phyloP scores from a whole-genome alignment of 2,797 vertebrate genomes.

The Ispidina lecontei region DNA sequence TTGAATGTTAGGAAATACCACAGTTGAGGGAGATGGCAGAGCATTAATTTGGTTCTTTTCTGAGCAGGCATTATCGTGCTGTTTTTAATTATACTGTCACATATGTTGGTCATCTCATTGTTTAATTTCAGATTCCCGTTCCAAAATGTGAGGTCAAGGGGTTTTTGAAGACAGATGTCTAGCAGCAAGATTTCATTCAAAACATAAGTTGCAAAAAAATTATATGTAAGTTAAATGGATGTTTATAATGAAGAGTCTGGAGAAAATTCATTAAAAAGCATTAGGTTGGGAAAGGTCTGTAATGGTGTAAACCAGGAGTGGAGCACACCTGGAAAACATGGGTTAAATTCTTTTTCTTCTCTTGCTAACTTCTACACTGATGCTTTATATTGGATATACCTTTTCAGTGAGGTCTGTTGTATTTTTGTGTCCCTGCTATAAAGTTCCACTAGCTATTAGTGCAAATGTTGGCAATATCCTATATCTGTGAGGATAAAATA shows the following conservation, averaged over 20 bases:
- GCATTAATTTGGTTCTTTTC: neutral
- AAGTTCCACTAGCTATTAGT: neutral
- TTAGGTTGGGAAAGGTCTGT: neutral
- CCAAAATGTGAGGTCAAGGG: neutral
- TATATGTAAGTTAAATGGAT: neutral
- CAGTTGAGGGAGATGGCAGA: neutral
- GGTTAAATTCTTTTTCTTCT: neutral
- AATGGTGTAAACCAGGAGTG: neutral
- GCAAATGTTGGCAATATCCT: neutral
- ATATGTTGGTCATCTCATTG: neutral
- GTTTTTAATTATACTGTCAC: neutral
- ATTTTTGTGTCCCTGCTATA: neutral
- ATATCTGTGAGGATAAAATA: slow-evolving; percentile 7
- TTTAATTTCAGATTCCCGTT: neutral
- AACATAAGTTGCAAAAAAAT: neutral
- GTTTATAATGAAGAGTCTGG: neutral
- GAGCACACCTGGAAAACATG: neutral
- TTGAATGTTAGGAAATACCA: neutral
- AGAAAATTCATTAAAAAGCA: neutral
- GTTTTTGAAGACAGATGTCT: neutral
- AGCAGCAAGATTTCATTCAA: neutral
- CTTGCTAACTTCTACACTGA: neutral
- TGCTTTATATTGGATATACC: neutral
- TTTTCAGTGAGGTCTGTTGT: neutral
- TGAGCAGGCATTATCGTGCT: neutral